Percentiles rank a stretch among this genome's conserved stretches.
phyloP scores from a whole-genome alignment of 1,140 invertebrate genomes.

The Zaprionus davidi region DNA sequence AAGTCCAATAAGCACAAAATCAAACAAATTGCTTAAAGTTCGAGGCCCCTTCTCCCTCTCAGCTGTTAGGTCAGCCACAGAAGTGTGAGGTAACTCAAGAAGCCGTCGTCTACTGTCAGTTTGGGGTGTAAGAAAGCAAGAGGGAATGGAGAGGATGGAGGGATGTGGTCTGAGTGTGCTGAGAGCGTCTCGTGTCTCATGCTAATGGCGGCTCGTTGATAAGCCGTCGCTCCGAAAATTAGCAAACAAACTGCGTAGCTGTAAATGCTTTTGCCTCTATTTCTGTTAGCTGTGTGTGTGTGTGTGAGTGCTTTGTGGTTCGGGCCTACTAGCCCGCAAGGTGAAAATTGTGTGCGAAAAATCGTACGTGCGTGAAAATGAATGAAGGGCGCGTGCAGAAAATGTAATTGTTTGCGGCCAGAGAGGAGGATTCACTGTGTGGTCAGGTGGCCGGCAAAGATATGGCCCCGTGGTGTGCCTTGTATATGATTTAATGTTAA shows the following conservation, averaged over 20 bases:
- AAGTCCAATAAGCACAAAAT: constrained; percentile 77
- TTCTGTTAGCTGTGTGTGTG: constrained; percentile 31
- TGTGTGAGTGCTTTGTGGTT: constrained; percentile 22
- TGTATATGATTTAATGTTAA: constrained; percentile 80
- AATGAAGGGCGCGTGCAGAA: constrained; percentile 60
- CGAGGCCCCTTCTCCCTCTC: not conserved
- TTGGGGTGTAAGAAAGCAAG: constrained; percentile 4
- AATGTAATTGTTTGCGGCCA: constrained; percentile 72
- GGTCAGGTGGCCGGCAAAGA: constrained; percentile 74
- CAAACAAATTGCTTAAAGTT: constrained; percentile 79
- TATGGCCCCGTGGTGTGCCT: constrained; percentile 53
- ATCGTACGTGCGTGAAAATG: constrained; percentile 79
- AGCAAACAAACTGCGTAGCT: constrained; percentile 78
- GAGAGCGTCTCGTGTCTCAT: constrained; percentile 20
- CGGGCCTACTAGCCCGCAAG: constrained; percentile 46
- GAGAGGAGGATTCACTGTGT: constrained; percentile 46
- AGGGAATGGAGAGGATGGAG: too few species aligned
- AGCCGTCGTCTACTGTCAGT: constrained; percentile 33
- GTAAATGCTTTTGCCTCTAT: constrained; percentile 67
- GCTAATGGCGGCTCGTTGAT: constrained; percentile 74
- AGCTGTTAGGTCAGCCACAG: not conserved
- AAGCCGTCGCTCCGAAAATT: constrained; percentile 65
- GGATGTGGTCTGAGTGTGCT: not conserved
- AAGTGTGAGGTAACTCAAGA: constrained; percentile 6
- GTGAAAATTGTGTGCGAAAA: constrained; percentile 82